Base-by-base conservation (phyloP, 2,888 invertebrate genomes). In the Mamestra brassicae region DNA sequence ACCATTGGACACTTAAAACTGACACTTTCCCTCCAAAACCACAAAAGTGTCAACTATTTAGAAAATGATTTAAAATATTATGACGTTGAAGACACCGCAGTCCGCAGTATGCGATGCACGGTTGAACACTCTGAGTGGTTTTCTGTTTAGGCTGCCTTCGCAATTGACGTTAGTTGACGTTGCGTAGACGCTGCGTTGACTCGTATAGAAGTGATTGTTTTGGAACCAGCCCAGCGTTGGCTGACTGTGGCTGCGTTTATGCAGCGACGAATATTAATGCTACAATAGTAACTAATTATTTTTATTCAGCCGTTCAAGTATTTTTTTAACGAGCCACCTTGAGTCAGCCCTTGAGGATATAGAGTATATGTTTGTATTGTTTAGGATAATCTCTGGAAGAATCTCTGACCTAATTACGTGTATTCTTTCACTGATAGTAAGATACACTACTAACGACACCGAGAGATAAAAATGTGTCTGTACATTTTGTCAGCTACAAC, bases 61-160 rank as follows among this genome's bases (percentile, higher is more conserved):
- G 67, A 80, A 68, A 80, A 64, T 81, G 36, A 74, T 82, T 74
- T 78, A 38, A 73, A 68, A 60, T 66, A 55, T 58, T 36, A 65
- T 50, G 38, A 50, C 47, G 50, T 57, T 36, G n/a, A 66, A 54
- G 55, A 42, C 36, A 61, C 67, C 61, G 54, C 80, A 61, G 55
- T 34, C 26, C 13, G 11, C 45, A 72, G n/a, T 54, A 36, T 72
- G 17, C 17, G n/a, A 60, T 42, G 76, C 70, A 63, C 62, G 57
- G 80, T 36, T 79, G 76, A 68, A 55, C 76, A 80, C 63, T 54
- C n/a, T 58, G 63, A 79, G 54, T 79, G 55, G 72, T 50, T 76
- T 62, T 71, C 71, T 76, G 36, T 13, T 62, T n/a, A 55, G 8
- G 55, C 8, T 36, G 36, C 8, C n/a, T 55, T 26, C 55, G 13